phyloP scores from a whole-genome alignment of 2,113 vertebrate genomes.

The Ophiodon elongatus region DNA sequence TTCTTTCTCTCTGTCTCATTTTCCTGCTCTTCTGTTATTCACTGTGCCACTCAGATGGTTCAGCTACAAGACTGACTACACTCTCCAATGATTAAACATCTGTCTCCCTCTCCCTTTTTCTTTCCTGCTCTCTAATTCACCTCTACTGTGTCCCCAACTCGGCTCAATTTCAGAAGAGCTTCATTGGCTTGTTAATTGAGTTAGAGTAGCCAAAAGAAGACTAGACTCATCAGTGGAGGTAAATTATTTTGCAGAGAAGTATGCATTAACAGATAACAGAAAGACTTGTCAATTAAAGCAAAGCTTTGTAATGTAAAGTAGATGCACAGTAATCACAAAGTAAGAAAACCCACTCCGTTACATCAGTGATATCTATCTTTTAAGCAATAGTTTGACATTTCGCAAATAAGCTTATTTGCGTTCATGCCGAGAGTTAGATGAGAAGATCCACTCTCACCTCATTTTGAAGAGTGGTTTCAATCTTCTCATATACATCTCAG shows the following conservation, averaged over 20 bases:
- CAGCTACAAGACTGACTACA: conserved; percentile 30
- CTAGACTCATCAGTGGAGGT: conserved; percentile 25
- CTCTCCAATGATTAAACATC: conserved; percentile 46
- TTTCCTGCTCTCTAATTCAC: conserved; percentile 34
- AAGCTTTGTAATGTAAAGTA: background rate
- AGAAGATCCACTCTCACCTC: background rate
- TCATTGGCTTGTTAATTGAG: conserved; percentile 50
- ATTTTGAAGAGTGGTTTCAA: background rate
- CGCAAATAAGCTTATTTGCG: background rate
- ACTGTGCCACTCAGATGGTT: conserved; percentile 35
- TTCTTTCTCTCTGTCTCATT: conserved; percentile 23
- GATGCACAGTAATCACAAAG: background rate
- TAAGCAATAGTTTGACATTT: background rate
- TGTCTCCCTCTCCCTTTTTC: conserved; percentile 23
- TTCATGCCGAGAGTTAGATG: background rate
- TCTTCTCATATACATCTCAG: background rate
- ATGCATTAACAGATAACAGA: conserved; percentile 12
- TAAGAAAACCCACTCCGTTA: background rate
- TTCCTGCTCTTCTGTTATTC: conserved; percentile 35
- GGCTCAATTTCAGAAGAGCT: conserved; percentile 39
- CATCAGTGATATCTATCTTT: background rate
- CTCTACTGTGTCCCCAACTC: conserved; percentile 36
- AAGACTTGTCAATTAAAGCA: background rate
- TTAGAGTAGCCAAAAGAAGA: conserved; percentile 36
- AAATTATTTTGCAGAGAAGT: conserved; percentile 26